Conservation (phyloP, 2,888 invertebrate species). For the Scrobipalpa atriplicella region DNA sequence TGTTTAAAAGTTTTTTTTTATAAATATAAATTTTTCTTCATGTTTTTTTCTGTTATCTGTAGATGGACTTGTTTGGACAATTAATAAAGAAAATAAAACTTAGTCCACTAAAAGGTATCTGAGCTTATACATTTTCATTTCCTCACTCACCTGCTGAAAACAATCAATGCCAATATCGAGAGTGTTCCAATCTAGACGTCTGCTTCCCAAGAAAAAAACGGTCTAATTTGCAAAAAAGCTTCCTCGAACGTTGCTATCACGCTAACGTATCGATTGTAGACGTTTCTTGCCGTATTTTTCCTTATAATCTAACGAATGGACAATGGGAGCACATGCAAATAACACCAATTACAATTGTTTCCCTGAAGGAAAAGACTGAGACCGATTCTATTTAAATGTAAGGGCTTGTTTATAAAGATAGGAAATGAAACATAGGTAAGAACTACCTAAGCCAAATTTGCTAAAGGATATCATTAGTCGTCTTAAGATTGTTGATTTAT, state of each 20-base stretch:
- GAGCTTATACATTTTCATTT: too few relatives aligned
- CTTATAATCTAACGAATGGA: slow-evolving; percentile 52
- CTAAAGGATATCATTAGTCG: too few relatives aligned
- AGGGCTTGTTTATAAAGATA: slow-evolving; percentile 1
- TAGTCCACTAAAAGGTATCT: too few relatives aligned
- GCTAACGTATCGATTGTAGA: slow-evolving; percentile 64
- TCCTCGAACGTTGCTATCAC: slow-evolving; percentile 64
- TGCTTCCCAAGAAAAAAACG: slow-evolving; percentile 39
- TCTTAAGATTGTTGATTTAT: too few relatives aligned
- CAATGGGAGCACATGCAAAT: slow-evolving; percentile 69
- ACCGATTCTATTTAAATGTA: slow-evolving; percentile 44
- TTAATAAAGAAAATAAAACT: too few relatives aligned
- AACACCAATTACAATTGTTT: slow-evolving; percentile 76
- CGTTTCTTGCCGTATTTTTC: slow-evolving; percentile 48
- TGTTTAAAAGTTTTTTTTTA: too few relatives aligned
- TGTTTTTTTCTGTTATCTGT: too few relatives aligned
- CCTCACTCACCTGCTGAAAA: too few relatives aligned
- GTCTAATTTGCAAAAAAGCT: slow-evolving; percentile 71
- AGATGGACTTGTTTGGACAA: too few relatives aligned
- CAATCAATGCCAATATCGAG: not conserved
- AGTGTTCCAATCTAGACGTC: not conserved
- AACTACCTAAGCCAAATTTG: not conserved
- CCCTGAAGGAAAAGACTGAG: slow-evolving; percentile 43
- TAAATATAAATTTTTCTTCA: too few relatives aligned
- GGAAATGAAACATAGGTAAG: not conserved